Percentiles rank a stretch among this genome's conserved stretches.
phyloP scores from a whole-genome alignment of 2,113 vertebrate genomes.

The Ciconia boyciana region DNA sequence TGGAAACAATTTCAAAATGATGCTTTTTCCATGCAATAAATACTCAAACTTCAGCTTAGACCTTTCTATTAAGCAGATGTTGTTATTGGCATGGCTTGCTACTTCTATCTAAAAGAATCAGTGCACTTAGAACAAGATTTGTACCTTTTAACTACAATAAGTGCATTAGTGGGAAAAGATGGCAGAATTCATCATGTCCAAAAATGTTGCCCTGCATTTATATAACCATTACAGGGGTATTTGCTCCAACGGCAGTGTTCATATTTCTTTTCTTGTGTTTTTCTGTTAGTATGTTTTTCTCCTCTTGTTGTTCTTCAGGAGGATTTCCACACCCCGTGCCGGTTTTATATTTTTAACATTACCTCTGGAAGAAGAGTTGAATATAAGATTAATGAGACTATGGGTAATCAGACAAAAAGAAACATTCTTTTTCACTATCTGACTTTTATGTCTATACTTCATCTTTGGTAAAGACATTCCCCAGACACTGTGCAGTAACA shows the following conservation, averaged over 20 bases:
- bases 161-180: not conserved
- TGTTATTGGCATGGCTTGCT: constrained; percentile 11
- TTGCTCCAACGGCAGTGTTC: not conserved
- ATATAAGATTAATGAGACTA: not conserved
- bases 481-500: not conserved
- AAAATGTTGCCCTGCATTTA: not conserved
- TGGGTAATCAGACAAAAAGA: not conserved
- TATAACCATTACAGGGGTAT: not conserved
- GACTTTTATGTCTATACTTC: not conserved
- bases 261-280: not conserved
- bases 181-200: not conserved
- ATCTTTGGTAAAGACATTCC: not conserved
- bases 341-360: not conserved
- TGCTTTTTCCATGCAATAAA: constrained; percentile 41
- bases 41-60: constrained; percentile 25
- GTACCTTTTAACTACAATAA: not conserved
- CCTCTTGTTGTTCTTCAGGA: not conserved
- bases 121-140: not conserved
- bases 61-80: constrained; percentile 43
- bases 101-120: not conserved
- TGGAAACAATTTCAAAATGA: constrained; percentile 40
- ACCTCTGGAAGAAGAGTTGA: not conserved
- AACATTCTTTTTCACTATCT: not conserved
- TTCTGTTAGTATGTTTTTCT: not conserved
- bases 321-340: not conserved